A percentile compares a stretch with the other conserved stretches of the same genome.
Conservation (phyloP, 35 echinoderm and acorn worm genomes). For the Strongylocentrotus purpuratus region DNA sequence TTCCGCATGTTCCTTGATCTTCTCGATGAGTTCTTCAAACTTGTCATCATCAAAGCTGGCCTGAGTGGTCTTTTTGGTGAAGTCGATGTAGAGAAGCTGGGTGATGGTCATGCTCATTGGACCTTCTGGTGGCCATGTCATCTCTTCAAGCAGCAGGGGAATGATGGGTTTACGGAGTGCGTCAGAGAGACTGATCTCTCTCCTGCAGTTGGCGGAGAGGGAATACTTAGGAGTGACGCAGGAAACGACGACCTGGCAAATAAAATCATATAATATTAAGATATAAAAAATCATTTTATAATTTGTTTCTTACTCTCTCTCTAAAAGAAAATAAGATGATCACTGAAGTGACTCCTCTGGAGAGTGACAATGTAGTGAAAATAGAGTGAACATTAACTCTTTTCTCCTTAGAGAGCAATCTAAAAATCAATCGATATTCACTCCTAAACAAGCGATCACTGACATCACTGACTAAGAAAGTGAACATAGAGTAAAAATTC, state of each 20-base stretch:
- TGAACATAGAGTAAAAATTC: no score
- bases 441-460: no score
- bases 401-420: no score
- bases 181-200: conserved; percentile 92
- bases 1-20: conserved; percentile 66
- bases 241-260: conserved; percentile 83
- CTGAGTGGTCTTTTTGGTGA: conserved; percentile 67
- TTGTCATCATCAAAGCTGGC: conserved; percentile 73
- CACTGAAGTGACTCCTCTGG: no score
- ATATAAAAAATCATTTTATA: not conserved
- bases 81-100: conserved; percentile 96
- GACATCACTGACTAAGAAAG: no score
- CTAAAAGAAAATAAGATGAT: no score
- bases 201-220: conserved; percentile 90
- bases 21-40: conserved; percentile 81
- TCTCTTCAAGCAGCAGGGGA: conserved; percentile 74
- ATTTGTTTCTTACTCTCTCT: no score
- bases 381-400: no score
- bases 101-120: conserved; percentile 97
- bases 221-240: conserved; percentile 89
- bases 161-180: conserved; percentile 89
- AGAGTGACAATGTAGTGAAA: no score
- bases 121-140: conserved; percentile 94
- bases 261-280: not conserved
- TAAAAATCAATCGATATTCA: no score